Percentiles rank a stretch among this genome's conserved stretches.
These are phyloP conservation scores for Anneissia japonica DNA, from an alignment of 35 echinoderm and acorn worm species.

Conservation along the genomic window DNA sequence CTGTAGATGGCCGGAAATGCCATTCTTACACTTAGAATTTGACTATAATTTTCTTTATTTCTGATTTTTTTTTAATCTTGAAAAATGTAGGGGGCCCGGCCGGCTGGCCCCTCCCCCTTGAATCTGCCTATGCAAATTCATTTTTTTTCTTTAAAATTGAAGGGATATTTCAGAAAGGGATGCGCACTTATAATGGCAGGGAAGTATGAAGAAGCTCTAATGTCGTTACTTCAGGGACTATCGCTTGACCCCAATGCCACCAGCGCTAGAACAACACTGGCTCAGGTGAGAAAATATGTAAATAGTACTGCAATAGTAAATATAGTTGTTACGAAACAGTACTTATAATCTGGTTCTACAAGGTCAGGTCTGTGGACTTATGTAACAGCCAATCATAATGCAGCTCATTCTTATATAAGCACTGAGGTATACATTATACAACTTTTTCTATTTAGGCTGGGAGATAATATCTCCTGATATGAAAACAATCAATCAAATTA, in stretches of 20 bases:
- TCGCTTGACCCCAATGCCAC: constrained; percentile 49
- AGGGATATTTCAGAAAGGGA: constrained; percentile 81
- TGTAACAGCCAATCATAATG: too few relatives aligned
- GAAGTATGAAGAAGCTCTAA: constrained; percentile 45
- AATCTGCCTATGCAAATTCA: background rate
- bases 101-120: too few relatives aligned
- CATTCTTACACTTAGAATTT: background rate
- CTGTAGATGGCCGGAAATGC: background rate
- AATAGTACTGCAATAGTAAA: too few relatives aligned
- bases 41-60: background rate
- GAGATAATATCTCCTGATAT: too few relatives aligned
- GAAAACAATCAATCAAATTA: too few relatives aligned
- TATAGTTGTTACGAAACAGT: too few relatives aligned
- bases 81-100: too few relatives aligned
- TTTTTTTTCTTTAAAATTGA: background rate
- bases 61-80: background rate
- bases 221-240: constrained; percentile 71
- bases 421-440: too few relatives aligned
- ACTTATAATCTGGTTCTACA: background rate
- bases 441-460: too few relatives aligned
- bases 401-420: too few relatives aligned
- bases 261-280: constrained; percentile 54
- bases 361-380: too few relatives aligned
- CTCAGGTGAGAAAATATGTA: constrained; percentile 54
- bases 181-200: constrained; percentile 29